These are phyloP conservation scores for Emydoidea blandingii DNA, from an alignment of 2,797 vertebrate genomes.

Conservation along the genomic window DNA sequence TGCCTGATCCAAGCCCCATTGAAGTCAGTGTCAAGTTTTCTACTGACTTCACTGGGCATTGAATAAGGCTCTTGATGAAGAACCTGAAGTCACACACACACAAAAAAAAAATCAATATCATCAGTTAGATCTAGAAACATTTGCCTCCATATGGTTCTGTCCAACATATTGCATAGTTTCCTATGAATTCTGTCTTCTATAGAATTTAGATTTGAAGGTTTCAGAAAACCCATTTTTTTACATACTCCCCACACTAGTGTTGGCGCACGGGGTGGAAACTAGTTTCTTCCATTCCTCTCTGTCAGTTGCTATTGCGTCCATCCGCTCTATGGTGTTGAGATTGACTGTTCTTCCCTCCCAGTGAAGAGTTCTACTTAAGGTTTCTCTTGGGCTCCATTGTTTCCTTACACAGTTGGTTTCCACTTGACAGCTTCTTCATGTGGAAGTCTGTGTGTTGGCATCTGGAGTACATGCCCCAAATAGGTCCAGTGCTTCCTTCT, in stretches of 20 bases:
- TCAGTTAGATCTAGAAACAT: constrained; percentile 45
- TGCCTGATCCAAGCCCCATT: neutral
- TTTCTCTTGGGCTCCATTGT: neutral
- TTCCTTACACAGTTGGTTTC: neutral
- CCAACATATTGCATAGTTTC: constrained; percentile 10
- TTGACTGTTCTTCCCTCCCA: neutral
- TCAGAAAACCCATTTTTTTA: neutral
- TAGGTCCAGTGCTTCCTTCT: neutral
- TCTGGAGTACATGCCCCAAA: neutral
- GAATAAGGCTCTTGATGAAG: neutral
- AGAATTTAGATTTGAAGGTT: constrained; percentile 22
- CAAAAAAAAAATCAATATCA: neutral
- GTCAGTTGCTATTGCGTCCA: neutral
- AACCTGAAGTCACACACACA: neutral
- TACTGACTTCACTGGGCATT: accelerated
- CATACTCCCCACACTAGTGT: neutral
- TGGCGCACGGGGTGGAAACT: neutral
- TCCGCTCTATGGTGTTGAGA: neutral
- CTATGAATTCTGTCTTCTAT: constrained; percentile 30
- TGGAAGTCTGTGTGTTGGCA: neutral
- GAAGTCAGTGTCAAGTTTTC: neutral
- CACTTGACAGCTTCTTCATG: neutral
- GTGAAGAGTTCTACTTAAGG: neutral
- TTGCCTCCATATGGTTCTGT: constrained; percentile 6
- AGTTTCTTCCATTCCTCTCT: neutral